A percentile compares a stretch with the other conserved stretches of the same genome.
Evolutionary conservation across 2,113 vertebrate genomes (phyloP).

Genomic region (Oxyruncus cristatus): DNA sequence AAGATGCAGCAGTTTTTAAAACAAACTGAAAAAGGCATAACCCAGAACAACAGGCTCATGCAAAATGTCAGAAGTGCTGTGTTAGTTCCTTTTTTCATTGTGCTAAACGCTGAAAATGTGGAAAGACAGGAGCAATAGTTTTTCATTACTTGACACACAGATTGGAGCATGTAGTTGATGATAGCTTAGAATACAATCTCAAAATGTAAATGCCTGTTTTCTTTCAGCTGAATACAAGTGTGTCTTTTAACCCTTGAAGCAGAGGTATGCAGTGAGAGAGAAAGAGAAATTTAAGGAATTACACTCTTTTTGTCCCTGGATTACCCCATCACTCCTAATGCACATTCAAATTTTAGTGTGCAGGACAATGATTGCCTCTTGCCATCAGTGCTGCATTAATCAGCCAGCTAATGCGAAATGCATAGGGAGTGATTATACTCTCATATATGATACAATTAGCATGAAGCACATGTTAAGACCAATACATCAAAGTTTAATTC

Average conservation of each 20-base stretch:
- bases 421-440: constrained; percentile 82
- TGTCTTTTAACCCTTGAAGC: not conserved
- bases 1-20: not conserved
- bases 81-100: not conserved
- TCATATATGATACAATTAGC: constrained; percentile 80
- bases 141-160: not conserved
- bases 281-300: not conserved
- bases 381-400: constrained; percentile 73
- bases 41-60: not conserved
- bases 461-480: constrained; percentile 79
- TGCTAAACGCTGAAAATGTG: not conserved
- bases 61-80: not conserved
- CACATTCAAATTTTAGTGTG: not conserved
- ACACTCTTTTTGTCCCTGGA: not conserved
- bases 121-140: not conserved
- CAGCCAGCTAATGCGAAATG: constrained; percentile 76
- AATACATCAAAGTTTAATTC: constrained; percentile 84
- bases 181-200: not conserved
- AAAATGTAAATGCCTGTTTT: not conserved
- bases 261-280: not conserved
- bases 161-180: not conserved
- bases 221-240: not conserved
- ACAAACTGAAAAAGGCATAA: not conserved
- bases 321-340: constrained; percentile 9
- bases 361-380: constrained; percentile 50